phyloP scores from a whole-genome alignment of 2,888 invertebrate species.

The Drosophila kokeensis region DNA sequence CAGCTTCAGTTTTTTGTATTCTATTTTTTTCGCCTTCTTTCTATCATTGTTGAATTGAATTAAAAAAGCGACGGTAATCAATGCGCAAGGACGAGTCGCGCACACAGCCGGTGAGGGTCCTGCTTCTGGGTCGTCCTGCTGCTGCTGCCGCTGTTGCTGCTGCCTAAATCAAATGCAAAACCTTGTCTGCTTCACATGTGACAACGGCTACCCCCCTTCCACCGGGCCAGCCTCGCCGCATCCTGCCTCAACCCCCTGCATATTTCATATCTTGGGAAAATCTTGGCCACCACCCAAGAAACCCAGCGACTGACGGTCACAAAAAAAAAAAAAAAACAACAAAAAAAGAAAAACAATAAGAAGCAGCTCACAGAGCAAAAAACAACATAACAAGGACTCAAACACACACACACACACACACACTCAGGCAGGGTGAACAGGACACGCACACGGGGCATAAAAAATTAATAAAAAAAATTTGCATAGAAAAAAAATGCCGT shows the following conservation, averaged over 20 bases:
- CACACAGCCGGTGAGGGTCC: constrained; percentile 67
- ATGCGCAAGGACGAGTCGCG: constrained; percentile 68
- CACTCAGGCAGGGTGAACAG: constrained; percentile 34
- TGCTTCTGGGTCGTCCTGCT: constrained; percentile 34
- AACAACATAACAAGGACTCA: constrained; percentile 43
- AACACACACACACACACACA: constrained; percentile 34
- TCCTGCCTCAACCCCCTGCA: constrained; percentile 42
- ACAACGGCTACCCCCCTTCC: constrained; percentile 56
- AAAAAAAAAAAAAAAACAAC: constrained; percentile 37
- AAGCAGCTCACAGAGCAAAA: constrained; percentile 56
- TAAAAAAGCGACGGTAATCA: constrained; percentile 79
- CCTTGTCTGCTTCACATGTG: constrained; percentile 74
- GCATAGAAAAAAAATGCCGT: constrained; percentile 85
- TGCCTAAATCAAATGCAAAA: constrained; percentile 69
- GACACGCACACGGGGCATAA: constrained; percentile 70
- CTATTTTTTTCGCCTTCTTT: constrained; percentile 43
- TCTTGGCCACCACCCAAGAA: constrained; percentile 81
- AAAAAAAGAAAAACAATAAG: constrained; percentile 61
- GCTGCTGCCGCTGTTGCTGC: constrained; percentile 9
- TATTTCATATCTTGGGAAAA: constrained; percentile 83
- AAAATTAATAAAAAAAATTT: constrained; percentile 83
- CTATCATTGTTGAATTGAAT: constrained; percentile 77
- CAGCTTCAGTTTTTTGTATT: constrained; percentile 32
- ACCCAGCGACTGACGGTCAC: constrained; percentile 57
- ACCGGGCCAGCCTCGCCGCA: neutral